Evolutionary conservation across 2,113 vertebrate genomes (phyloP).

Genomic region (Eulemur macaco): DNA sequence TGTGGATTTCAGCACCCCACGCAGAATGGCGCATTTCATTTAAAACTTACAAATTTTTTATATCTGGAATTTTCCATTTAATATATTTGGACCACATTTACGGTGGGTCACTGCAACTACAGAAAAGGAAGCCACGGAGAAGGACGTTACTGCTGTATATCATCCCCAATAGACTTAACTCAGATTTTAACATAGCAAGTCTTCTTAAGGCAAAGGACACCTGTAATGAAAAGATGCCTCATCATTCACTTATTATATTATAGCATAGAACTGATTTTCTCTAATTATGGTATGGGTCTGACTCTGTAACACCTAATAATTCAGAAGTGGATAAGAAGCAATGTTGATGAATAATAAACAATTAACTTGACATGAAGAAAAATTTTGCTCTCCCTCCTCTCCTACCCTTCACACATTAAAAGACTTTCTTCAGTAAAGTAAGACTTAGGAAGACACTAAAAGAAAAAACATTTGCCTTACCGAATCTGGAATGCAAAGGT

Average conservation of each 20-base stretch:
- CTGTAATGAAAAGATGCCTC: not conserved
- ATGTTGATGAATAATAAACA: not conserved
- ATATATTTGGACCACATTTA: not conserved
- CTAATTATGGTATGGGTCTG: not conserved
- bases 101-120: not conserved
- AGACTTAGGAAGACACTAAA: not conserved
- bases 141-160: not conserved
- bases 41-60: not conserved
- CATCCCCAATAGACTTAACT: not conserved
- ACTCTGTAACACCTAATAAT: not conserved
- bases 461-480: not conserved
- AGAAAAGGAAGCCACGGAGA: not conserved
- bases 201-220: not conserved
- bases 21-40: not conserved
- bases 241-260: not conserved
- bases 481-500: conserved; percentile 28
- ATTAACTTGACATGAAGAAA: not conserved
- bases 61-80: not conserved
- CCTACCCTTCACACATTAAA: not conserved
- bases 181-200: not conserved
- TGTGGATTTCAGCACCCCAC: not conserved
- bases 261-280: not conserved
- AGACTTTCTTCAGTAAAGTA: conserved; percentile 3
- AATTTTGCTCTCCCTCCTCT: not conserved
- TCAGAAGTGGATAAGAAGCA: not conserved